These are phyloP conservation scores for Alca torda DNA, from an alignment of 2,797 vertebrate species.

Conservation along the genomic window DNA sequence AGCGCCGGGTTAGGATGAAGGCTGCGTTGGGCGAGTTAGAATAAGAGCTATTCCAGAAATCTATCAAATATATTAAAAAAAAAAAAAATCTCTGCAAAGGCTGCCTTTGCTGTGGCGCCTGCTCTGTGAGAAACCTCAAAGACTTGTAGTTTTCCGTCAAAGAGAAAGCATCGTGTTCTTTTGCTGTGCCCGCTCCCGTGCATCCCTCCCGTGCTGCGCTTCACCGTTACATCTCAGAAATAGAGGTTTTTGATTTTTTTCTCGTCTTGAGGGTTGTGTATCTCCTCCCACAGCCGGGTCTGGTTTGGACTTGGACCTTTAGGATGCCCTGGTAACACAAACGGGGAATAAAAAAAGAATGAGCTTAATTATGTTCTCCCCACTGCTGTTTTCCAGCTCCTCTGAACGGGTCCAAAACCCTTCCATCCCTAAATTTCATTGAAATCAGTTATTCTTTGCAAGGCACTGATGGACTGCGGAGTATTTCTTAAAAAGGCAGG, in stretches of 20 bases:
- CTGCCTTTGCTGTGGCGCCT: background rate
- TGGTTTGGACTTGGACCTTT: background rate
- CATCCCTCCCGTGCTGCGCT: accelerated
- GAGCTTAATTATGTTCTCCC: background rate
- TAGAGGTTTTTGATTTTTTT: background rate
- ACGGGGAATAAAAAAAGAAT: background rate
- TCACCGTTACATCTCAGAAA: background rate
- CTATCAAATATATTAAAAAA: background rate
- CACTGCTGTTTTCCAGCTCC: background rate
- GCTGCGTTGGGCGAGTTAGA: background rate
- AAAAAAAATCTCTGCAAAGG: background rate
- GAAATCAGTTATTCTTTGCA: background rate
- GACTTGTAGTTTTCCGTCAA: background rate
- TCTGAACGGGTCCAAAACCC: background rate
- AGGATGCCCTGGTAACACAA: background rate
- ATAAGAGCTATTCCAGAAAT: conserved; percentile 1
- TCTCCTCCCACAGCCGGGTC: accelerated
- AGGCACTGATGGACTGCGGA: background rate
- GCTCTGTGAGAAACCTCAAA: background rate
- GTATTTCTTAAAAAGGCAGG: conserved; percentile 4
- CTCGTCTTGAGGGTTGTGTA: background rate
- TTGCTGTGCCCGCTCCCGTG: accelerated
- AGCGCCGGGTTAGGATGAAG: background rate
- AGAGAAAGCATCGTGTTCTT: background rate
- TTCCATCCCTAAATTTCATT: background rate